phyloP scores from a whole-genome alignment of 1,140 invertebrate genomes.

The Drosophila melanica region DNA sequence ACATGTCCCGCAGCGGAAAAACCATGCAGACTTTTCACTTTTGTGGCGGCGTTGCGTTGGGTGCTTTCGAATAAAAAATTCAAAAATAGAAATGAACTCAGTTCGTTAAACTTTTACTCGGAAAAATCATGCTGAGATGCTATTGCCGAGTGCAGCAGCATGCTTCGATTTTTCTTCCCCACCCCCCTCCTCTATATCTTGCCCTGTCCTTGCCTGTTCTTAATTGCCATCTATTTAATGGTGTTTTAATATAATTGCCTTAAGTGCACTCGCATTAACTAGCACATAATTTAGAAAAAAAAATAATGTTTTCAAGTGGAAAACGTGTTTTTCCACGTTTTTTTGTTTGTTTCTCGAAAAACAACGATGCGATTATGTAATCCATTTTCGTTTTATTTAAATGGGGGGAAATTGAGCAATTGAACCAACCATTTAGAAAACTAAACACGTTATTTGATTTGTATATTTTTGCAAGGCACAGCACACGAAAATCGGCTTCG shows the following conservation, averaged over 20 bases:
- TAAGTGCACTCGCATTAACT: conserved; percentile 40
- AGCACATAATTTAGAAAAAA: conserved; percentile 31
- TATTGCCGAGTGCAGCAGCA: conserved; percentile 50
- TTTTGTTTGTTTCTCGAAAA: conserved; percentile 38
- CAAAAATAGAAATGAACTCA: conserved; percentile 84
- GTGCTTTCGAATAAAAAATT: conserved; percentile 69
- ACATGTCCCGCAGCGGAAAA: conserved; percentile 55
- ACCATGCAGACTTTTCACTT: conserved; percentile 79
- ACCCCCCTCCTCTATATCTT: background rate
- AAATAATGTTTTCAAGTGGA: conserved; percentile 43
- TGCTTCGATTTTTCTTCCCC: conserved; percentile 44
- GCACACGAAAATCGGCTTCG: conserved; percentile 39
- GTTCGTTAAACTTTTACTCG: conserved; percentile 83
- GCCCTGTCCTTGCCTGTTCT: background rate
- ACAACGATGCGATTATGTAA: conserved; percentile 71
- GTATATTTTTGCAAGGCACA: conserved; percentile 47
- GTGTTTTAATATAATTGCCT: conserved; percentile 39
- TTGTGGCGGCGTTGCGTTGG: conserved; percentile 40
- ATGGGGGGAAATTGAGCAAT: conserved; percentile 13
- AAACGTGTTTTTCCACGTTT: conserved; percentile 73
- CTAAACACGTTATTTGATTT: conserved; percentile 43
- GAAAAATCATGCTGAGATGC: conserved; percentile 66
- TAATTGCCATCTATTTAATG: conserved; percentile 52
- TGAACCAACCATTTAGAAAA: conserved; percentile 49
- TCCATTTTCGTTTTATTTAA: conserved; percentile 34